These are phyloP conservation scores for Ammospiza nelsoni DNA, from an alignment of 2,113 vertebrate species.

Conservation along the genomic window DNA sequence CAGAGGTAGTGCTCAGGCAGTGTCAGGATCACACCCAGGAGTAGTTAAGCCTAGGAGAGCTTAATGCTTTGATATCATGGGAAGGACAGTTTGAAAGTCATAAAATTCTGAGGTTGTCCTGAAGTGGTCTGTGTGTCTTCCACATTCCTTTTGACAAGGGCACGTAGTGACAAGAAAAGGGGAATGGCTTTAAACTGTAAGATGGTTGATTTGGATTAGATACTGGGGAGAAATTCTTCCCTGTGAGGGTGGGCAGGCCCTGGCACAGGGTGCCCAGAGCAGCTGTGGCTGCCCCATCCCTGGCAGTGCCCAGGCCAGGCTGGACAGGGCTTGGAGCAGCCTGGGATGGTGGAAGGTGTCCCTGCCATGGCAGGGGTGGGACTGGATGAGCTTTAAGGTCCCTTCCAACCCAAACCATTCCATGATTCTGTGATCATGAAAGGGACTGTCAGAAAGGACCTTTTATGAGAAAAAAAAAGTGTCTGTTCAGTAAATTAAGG, in stretches of 20 bases:
- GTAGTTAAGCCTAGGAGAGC: not conserved
- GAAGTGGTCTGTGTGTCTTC: not conserved
- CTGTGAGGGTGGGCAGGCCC: fast-evolving
- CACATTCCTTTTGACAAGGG: not conserved
- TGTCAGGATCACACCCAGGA: not conserved
- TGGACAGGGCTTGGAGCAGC: fast-evolving
- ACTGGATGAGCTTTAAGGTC: not conserved
- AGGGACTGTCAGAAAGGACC: not conserved
- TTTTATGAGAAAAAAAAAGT: not conserved
- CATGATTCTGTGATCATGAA: not conserved
- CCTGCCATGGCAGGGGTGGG: not conserved
- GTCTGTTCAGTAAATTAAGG: not conserved
- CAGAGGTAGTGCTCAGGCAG: not conserved
- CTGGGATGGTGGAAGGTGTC: fast-evolving
- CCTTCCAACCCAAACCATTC: not conserved
- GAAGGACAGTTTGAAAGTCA: not conserved
- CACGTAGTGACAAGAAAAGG: not conserved
- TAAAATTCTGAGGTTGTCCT: not conserved
- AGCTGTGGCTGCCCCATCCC: not conserved
- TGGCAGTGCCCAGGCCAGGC: not conserved
- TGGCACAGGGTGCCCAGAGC: not conserved
- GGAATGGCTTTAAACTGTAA: not conserved
- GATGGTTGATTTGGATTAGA: not conserved
- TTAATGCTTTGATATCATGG: not conserved
- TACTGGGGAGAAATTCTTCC: not conserved